Conservation (phyloP, 92 coral and sea anemone genomes). For the Galaxea fascicularis region DNA sequence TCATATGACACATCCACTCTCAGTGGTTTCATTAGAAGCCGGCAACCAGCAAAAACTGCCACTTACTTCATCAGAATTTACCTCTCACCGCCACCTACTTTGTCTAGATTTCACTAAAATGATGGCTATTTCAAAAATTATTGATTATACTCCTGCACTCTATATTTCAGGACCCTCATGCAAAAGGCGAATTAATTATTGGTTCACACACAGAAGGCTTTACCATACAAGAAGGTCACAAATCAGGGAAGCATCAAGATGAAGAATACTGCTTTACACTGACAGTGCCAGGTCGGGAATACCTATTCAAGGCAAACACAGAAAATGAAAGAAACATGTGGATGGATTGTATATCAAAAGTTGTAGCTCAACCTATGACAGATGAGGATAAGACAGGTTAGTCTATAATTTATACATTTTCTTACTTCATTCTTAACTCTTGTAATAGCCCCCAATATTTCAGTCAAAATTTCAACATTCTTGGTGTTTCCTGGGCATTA, state of each 20-base stretch:
- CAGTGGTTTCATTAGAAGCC: too few species aligned
- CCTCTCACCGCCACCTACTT: too few species aligned
- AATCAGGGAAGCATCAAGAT: constrained; percentile 46
- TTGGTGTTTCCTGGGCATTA: too few species aligned
- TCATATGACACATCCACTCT: too few species aligned
- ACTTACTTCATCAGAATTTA: too few species aligned
- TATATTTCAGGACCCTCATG: constrained; percentile 78
- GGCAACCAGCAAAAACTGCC: too few species aligned
- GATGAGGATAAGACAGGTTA: constrained; percentile 85
- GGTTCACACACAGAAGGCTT: constrained; percentile 90
- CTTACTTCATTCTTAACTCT: not conserved
- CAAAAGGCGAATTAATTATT: constrained; percentile 87
- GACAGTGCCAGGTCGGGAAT: constrained; percentile 75
- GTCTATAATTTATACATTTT: too few species aligned
- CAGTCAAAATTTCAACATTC: too few species aligned
- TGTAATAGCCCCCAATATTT: too few species aligned
- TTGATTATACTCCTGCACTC: too few species aligned
- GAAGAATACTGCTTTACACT: constrained; percentile 82
- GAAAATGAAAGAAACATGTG: constrained; percentile 92
- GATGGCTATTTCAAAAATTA: too few species aligned
- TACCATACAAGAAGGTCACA: constrained; percentile 65
- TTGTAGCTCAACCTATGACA: constrained; percentile 73
- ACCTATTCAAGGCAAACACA: constrained; percentile 79
- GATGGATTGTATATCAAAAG: constrained; percentile 71
- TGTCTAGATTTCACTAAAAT: too few species aligned